phyloP scores from a whole-genome alignment of 2,888 invertebrate species.

The Drosophila paramelanica region DNA sequence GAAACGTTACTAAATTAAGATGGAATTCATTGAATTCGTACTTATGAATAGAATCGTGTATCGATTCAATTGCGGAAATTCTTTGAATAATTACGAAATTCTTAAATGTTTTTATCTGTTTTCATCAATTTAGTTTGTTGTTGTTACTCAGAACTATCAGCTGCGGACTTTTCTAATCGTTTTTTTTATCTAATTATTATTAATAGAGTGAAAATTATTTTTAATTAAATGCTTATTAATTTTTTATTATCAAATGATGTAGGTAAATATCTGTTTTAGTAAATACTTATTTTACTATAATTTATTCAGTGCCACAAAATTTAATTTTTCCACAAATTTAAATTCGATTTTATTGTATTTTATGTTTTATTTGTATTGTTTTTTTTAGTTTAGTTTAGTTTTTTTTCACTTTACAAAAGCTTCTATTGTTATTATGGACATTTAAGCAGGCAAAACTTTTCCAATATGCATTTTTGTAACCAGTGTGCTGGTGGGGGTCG shows the following conservation, averaged over 20 bases:
- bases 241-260: neutral
- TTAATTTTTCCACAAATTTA: no score
- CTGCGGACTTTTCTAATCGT: no score
- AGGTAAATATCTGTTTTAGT: neutral
- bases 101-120: no score
- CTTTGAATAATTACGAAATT: no score
- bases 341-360: neutral
- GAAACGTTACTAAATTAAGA: no score
- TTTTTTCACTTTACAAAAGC: neutral
- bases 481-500: constrained; percentile 31
- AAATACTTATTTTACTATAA: neutral
- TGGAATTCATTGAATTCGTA: no score
- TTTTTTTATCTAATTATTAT: neutral
- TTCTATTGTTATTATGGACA: constrained; percentile 28
- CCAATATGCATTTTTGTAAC: constrained; percentile 42
- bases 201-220: neutral
- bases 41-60: no score
- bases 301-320: neutral
- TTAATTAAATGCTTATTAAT: neutral
- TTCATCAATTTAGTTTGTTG: no score
- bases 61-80: no score
- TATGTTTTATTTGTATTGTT: neutral
- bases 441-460: constrained; percentile 44
- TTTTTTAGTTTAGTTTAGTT: no score
- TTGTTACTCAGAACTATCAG: no score